Evolutionary conservation across 1,140 invertebrate genomes (phyloP).

Genomic region (Cyclina sinensis): DNA sequence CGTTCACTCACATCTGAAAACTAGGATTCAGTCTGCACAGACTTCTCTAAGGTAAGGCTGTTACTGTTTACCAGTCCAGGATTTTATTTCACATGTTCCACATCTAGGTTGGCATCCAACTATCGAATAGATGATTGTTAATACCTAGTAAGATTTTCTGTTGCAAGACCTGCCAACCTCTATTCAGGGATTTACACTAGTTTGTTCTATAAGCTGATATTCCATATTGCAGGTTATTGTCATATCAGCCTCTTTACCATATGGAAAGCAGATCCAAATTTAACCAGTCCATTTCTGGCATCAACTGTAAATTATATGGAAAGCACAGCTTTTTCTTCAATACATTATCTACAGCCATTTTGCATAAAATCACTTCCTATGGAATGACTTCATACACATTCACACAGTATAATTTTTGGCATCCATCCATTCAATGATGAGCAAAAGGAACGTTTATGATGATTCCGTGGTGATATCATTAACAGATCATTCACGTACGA

Average conservation of each 20-base stretch:
- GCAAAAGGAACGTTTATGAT: slow-evolving; percentile 7
- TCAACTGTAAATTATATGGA: not conserved
- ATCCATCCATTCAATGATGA: slow-evolving; percentile 31
- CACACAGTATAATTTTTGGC: not conserved
- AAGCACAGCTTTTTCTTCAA: slow-evolving; percentile 2
- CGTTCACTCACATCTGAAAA: not conserved
- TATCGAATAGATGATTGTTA: too few species aligned
- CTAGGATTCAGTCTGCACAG: slow-evolving; percentile 40
- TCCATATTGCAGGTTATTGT: too few species aligned
- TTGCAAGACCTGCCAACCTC: too few species aligned
- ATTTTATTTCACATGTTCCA: too few species aligned
- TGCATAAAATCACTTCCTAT: slow-evolving; percentile 24
- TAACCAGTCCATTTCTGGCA: slow-evolving; percentile 44
- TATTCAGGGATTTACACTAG: too few species aligned
- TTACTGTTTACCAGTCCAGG: too few species aligned
- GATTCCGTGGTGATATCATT: not conserved
- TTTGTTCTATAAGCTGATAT: too few species aligned
- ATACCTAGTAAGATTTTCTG: too few species aligned
- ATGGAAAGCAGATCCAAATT: not conserved
- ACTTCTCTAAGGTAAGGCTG: not conserved
- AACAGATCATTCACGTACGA: slow-evolving; percentile 29
- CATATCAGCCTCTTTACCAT: slow-evolving; percentile 31
- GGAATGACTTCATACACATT: slow-evolving; percentile 33
- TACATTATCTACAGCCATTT: not conserved
- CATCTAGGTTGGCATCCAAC: too few species aligned